Conservation (phyloP, 2,797 vertebrate genomes). For the Cyclopterus lumpus region DNA sequence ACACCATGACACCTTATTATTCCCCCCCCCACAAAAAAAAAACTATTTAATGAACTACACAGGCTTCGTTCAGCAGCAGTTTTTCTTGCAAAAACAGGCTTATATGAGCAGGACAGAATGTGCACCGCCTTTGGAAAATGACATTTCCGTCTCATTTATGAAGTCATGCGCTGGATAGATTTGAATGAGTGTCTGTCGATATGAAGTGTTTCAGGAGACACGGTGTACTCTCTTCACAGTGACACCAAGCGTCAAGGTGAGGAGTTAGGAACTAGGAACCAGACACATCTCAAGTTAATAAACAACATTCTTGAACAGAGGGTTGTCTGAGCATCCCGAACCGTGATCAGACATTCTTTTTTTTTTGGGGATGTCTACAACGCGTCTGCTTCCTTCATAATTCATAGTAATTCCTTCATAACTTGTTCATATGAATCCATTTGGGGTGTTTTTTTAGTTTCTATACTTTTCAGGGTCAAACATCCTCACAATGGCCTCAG, state of each 20-base stretch:
- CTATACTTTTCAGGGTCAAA: neutral
- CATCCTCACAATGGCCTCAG: neutral
- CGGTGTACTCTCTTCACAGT: neutral
- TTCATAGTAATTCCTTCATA: no score
- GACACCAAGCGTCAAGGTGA: neutral
- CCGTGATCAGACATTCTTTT: neutral
- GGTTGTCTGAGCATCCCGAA: neutral
- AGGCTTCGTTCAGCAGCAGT: slow-evolving; percentile 9
- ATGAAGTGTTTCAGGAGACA: neutral
- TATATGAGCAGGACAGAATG: neutral
- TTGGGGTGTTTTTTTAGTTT: neutral
- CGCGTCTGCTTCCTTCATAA: neutral
- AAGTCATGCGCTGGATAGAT: neutral
- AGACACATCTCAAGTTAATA: neutral
- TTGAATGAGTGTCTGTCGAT: neutral
- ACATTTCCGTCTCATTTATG: slow-evolving; percentile 5
- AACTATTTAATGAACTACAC: slow-evolving; percentile 13
- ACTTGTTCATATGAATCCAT: neutral
- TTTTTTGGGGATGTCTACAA: neutral
- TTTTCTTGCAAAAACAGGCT: slow-evolving; percentile 5
- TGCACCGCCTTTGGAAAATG: neutral
- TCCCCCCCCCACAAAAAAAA: slow-evolving; percentile 7
- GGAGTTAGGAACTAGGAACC: neutral
- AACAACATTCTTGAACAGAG: neutral
- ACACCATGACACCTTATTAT: slow-evolving; percentile 32